phyloP scores from a whole-genome alignment of 2,113 vertebrate genomes.

The Coracopsis vasa region DNA sequence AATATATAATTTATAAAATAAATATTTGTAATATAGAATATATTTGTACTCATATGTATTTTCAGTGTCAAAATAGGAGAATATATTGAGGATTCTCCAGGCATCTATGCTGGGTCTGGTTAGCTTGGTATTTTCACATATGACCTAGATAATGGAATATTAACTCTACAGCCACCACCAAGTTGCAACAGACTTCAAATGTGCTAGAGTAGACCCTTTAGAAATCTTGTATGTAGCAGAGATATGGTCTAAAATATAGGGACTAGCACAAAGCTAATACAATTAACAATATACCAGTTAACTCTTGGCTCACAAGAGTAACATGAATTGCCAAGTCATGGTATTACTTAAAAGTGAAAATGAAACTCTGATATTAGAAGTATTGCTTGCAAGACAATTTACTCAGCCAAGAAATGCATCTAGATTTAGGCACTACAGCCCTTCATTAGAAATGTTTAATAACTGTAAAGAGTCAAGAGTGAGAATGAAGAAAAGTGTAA shows the following conservation, averaged over 20 bases:
- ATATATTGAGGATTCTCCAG: background rate
- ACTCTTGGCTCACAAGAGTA: background rate
- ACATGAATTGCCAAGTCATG: background rate
- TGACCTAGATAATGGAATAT: background rate
- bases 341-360: background rate
- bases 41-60: background rate
- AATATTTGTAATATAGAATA: background rate
- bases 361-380: background rate
- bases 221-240: background rate
- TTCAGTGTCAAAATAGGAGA: background rate
- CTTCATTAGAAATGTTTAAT: background rate
- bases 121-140: background rate
- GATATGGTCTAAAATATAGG: background rate
- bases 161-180: background rate
- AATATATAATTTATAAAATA: background rate
- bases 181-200: background rate
- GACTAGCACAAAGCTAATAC: background rate
- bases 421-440: background rate
- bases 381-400: background rate
- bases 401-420: background rate
- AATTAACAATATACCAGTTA: background rate
- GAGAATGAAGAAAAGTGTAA: background rate
- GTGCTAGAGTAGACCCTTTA: background rate
- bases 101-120: background rate
- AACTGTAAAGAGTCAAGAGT: background rate